phyloP scores from a whole-genome alignment of 2,797 vertebrate species.

The Molossus alvarezi region DNA sequence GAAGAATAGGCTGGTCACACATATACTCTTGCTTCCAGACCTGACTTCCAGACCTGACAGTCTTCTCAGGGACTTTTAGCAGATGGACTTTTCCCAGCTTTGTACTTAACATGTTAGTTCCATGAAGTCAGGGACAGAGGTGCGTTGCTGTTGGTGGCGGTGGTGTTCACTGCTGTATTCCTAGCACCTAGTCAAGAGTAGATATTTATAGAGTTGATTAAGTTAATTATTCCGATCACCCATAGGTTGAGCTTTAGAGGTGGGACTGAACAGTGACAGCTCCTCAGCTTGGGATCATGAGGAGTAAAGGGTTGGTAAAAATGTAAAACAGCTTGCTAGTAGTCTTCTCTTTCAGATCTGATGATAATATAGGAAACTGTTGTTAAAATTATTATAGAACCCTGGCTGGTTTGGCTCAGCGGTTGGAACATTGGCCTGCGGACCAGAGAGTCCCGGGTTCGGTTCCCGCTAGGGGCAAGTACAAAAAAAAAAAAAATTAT shows the following conservation, averaged over 20 bases:
- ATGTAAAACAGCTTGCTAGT: neutral
- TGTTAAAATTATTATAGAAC: neutral
- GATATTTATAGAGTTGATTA: neutral
- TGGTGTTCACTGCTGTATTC: neutral
- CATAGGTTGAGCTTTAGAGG: neutral
- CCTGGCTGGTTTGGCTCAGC: too few relatives aligned
- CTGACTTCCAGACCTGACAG: neutral
- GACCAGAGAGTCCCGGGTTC: too few relatives aligned
- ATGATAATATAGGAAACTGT: neutral
- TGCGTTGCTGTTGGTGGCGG: neutral
- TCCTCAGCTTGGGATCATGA: neutral
- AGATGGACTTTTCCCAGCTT: neutral
- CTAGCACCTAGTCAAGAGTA: neutral
- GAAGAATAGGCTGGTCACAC: neutral
- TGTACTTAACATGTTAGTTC: neutral
- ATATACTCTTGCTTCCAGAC: neutral
- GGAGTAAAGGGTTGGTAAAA: neutral
- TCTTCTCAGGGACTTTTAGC: neutral
- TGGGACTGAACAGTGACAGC: neutral
- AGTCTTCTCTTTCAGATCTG: slow-evolving; percentile 15
- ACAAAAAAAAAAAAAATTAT: too few relatives aligned
- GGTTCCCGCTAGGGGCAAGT: too few relatives aligned
- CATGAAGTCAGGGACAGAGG: neutral
- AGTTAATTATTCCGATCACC: neutral
- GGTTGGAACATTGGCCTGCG: too few relatives aligned